Conservation (phyloP, 2,113 vertebrate genomes). For the Chlorocebus sabaeus region DNA sequence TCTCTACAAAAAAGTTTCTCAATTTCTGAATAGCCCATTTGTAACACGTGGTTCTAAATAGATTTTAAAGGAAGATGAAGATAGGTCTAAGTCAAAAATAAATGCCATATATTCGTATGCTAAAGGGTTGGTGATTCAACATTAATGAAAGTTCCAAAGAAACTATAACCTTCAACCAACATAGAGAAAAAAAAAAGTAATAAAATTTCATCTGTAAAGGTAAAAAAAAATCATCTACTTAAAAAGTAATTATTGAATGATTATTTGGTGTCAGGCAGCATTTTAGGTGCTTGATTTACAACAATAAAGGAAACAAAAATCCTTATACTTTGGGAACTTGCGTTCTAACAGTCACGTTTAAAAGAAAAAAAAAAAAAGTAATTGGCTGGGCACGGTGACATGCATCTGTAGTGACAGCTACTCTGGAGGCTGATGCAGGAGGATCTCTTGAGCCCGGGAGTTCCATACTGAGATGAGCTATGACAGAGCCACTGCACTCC, state of each 20-base stretch:
- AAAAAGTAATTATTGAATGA: background rate
- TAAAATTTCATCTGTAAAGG: background rate
- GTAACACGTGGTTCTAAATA: background rate
- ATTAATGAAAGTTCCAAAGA: background rate
- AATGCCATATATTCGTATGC: background rate
- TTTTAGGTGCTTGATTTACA: background rate
- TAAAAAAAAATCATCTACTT: background rate
- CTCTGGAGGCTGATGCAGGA: too few relatives aligned
- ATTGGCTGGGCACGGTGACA: too few relatives aligned
- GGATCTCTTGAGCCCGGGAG: too few relatives aligned
- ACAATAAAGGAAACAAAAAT: background rate
- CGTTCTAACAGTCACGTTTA: too few relatives aligned
- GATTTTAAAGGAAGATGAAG: background rate
- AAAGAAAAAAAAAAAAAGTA: background rate
- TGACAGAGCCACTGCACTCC: too few relatives aligned
- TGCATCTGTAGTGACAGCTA: too few relatives aligned
- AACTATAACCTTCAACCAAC: background rate
- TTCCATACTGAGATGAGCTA: too few relatives aligned
- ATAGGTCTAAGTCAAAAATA: background rate
- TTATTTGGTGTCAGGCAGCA: background rate
- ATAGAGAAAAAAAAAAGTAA: background rate
- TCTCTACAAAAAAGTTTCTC: background rate
- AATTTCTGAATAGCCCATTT: background rate
- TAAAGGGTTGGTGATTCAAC: background rate
- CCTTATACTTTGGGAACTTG: rapidly evolving